Percentiles rank a stretch among this genome's conserved stretches.
These are phyloP conservation scores for Paracanthobrama guichenoti DNA, from an alignment of 2,113 vertebrate genomes.

Conservation along the genomic window DNA sequence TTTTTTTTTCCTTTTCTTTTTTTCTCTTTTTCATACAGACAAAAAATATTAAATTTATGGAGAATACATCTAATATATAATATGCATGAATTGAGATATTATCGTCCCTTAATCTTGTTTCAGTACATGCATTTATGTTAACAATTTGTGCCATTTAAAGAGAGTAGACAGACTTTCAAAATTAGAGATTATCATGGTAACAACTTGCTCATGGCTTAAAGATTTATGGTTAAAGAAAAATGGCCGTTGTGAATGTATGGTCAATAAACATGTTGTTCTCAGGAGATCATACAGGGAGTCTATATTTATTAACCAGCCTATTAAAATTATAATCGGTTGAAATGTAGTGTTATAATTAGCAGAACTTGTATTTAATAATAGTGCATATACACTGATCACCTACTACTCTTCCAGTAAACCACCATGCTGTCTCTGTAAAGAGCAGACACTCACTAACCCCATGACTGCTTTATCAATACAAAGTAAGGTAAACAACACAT, in stretches of 20 bases:
- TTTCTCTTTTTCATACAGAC: not conserved
- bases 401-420: not conserved
- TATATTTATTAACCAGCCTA: not conserved
- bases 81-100: not conserved
- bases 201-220: no score
- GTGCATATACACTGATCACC: not conserved
- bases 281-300: no score
- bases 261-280: no score
- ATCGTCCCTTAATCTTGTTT: not conserved
- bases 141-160: no score
- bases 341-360: not conserved
- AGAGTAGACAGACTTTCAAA: no score
- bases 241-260: no score
- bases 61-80: not conserved
- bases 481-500: conserved; percentile 32
- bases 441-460: conserved; percentile 1
- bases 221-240: no score
- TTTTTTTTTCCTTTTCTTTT: no score
- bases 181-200: no score
- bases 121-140: not conserved
- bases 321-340: not conserved
- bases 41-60: not conserved
- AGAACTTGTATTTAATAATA: not conserved
- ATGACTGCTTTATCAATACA: conserved; percentile 36
- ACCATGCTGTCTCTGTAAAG: not conserved